Evolutionary conservation across 1,140 invertebrate genomes (phyloP).

Genomic region (Anadara kagoshimensis): DNA sequence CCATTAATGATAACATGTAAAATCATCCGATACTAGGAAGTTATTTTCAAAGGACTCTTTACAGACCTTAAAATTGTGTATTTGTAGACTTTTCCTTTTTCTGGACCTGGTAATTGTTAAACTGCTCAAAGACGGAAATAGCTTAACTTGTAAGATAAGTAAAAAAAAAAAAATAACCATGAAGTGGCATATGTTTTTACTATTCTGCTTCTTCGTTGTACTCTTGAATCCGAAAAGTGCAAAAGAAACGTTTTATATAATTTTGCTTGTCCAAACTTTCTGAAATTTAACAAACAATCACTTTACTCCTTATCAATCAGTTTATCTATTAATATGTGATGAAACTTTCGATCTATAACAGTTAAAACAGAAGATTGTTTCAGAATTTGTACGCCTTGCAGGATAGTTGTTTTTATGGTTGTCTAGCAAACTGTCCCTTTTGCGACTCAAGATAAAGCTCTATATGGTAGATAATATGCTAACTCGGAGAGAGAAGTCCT

Average conservation of each 20-base stretch:
- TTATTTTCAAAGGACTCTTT: not conserved
- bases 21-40: not conserved
- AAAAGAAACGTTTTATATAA: not conserved
- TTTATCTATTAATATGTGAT: not conserved
- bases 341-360: not conserved
- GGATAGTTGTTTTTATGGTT: not conserved
- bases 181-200: not conserved
- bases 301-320: not conserved
- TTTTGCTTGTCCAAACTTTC: constrained; percentile 2
- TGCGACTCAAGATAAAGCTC: not conserved
- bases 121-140: not conserved
- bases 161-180: constrained; percentile 1
- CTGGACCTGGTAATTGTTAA: not conserved
- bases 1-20: not conserved
- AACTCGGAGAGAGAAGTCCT: not conserved
- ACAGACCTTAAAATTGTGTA: not conserved
- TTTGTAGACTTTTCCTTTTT: not conserved
- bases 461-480: constrained; percentile 1
- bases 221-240: not conserved
- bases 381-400: not conserved
- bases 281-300: not conserved
- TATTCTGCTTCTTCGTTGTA: not conserved
- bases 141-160: not conserved
- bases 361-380: not conserved
- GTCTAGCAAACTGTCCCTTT: not conserved